Percentiles rank a stretch among this genome's conserved stretches.
phyloP scores from a whole-genome alignment of 2,797 vertebrate species.

The Oreonectes daqikongensis region DNA sequence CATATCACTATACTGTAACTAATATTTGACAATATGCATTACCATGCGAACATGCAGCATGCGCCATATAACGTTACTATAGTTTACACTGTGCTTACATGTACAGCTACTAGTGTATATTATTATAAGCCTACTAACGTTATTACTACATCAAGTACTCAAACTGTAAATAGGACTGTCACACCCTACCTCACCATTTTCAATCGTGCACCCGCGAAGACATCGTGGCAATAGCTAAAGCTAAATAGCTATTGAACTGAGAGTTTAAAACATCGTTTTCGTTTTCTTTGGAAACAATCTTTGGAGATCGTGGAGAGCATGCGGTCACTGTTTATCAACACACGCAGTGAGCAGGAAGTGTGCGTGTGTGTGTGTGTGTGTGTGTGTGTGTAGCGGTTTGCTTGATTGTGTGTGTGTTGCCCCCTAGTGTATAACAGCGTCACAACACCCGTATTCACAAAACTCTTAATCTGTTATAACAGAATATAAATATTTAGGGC shows the following conservation, averaged over 20 bases:
- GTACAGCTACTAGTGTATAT: background rate
- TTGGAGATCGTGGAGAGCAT: background rate
- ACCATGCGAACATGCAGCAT: background rate
- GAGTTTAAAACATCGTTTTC: background rate
- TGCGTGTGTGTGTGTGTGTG: slow-evolving; percentile 11
- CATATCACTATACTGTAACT: too few relatives aligned
- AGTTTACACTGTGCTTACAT: background rate
- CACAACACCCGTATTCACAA: background rate
- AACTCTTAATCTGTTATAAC: too few relatives aligned
- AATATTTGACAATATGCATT: too few relatives aligned
- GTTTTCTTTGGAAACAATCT: background rate
- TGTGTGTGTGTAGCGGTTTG: background rate
- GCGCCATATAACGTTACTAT: too few relatives aligned
- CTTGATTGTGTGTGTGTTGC: background rate
- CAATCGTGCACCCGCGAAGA: background rate
- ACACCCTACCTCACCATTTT: slow-evolving; percentile 14
- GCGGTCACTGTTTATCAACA: slow-evolving; percentile 14
- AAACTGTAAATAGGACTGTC: background rate
- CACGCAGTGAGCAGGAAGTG: slow-evolving; percentile 20
- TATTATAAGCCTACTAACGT: too few relatives aligned
- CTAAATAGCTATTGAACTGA: background rate
- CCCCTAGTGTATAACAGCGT: slow-evolving; percentile 16
- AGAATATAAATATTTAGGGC: too few relatives aligned
- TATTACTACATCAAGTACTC: too few relatives aligned
- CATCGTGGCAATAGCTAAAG: background rate